Base-by-base conservation (phyloP, 2,113 vertebrate species). In the Machaerirhynchus nigripectus region DNA sequence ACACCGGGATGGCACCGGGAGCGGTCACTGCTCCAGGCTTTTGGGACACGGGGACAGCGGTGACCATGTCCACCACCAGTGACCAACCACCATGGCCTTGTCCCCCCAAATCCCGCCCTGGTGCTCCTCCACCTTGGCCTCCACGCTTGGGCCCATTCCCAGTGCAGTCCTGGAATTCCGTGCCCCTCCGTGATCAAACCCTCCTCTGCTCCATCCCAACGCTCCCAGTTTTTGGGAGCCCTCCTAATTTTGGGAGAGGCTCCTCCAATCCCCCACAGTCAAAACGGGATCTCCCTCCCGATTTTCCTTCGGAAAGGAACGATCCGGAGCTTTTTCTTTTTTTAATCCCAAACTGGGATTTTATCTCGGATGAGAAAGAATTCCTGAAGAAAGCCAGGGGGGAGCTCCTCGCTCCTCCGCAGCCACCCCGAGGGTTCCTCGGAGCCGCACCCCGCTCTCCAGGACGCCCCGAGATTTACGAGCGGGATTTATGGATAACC, bases 141-240 rank as follows among this genome's bases (percentile, higher is more conserved):
- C 82, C 5, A 80, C 47, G 47, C 84, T 68, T 50, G 83, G 60
- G 39, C 12, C 42, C 1, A 0, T n/a, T 40, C 75, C 80, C 88
- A 30, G 49, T 0, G 1, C 52, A 14, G 22, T 15, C 52, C 82
- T 24, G 39, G 39, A 77, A 26, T 15, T 67, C 27, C 44, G 11
- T 2, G 31, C 55, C 31, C 52, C 61, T 67, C 67, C 0, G 2
- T 21, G 33, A 33, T 33, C 3, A 2, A 33, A 46, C 67, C 67
- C 30, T 52, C 27, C 50, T 52, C n/a, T 20, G 57, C 3, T 3
- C 40, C 37, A 61, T 20, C 37, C 50, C 1, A 0, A 7, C 1
- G 12, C 11, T 35, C 57, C 46, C 15, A 22, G 4, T 67, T 84
- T 35, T 14, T 1, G 1, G 33, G 47, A 47, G 31, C 28, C 18